Evolutionary conservation across 2,113 vertebrate genomes (phyloP).

Genomic region (Drymodes brunneopygia): DNA sequence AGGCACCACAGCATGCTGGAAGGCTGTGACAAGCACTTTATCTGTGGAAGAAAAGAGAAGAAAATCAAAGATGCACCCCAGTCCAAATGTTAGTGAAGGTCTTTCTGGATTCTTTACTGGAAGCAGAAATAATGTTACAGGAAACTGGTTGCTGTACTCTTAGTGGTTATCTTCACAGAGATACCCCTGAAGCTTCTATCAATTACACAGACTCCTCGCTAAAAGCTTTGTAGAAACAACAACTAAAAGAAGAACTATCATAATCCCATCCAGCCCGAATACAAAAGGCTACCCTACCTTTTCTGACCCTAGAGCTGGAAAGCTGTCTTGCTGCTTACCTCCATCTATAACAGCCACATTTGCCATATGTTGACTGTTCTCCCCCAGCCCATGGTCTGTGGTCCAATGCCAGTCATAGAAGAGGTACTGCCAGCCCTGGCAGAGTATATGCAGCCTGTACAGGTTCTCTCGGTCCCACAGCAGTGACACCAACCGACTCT

Average conservation of each 20-base stretch:
- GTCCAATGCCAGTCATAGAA: constrained; percentile 90
- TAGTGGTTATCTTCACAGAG: background rate
- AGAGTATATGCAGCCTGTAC: constrained; percentile 80
- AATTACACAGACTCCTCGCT: fast-evolving
- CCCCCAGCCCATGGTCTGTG: constrained; percentile 77
- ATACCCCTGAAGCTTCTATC: background rate
- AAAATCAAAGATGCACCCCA: background rate
- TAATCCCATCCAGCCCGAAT: background rate
- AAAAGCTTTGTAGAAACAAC: background rate
- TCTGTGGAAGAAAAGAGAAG: constrained; percentile 66
- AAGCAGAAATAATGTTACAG: background rate
- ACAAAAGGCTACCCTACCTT: background rate
- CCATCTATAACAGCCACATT: constrained; percentile 94
- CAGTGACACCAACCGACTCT: constrained; percentile 76
- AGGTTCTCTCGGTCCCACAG: constrained; percentile 84
- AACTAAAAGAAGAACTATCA: background rate
- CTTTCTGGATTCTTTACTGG: background rate
- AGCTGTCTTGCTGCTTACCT: constrained; percentile 69
- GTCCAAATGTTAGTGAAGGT: background rate
- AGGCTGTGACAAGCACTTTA: constrained; percentile 86
- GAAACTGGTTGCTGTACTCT: background rate
- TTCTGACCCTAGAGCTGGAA: background rate
- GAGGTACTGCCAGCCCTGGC: constrained; percentile 78
- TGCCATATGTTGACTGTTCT: constrained; percentile 68
- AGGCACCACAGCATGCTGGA: constrained; percentile 85